A percentile compares a stretch with the other conserved stretches of the same genome.
phyloP scores from a whole-genome alignment of 2,797 vertebrate genomes.

The Tarsius wallacei region DNA sequence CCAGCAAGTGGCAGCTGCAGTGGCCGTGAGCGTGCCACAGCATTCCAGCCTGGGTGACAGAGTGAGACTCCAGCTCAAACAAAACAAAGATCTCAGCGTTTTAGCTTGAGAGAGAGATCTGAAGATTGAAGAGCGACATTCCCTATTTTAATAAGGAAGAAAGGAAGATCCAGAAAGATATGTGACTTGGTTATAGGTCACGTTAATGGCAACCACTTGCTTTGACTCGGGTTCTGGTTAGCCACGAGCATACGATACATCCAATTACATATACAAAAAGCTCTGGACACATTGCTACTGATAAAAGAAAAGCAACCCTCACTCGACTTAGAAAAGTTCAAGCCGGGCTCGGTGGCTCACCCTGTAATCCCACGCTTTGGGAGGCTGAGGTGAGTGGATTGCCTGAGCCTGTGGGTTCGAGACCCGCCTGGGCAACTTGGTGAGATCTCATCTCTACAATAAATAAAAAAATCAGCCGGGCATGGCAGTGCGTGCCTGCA shows the following conservation, averaged over 20 bases:
- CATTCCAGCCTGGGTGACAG: too few species aligned
- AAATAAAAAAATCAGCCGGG: too few species aligned
- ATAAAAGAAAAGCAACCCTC: not conserved
- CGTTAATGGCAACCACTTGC: not conserved
- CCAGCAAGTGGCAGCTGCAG: too few species aligned
- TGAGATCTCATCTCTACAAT: too few species aligned
- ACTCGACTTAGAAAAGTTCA: not conserved
- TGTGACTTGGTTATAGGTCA: not conserved
- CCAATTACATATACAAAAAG: not conserved
- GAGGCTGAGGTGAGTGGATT: too few species aligned
- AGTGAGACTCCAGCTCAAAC: too few species aligned
- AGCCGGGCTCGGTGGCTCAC: too few species aligned
- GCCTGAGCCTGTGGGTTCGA: too few species aligned
- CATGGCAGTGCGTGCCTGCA: too few species aligned
- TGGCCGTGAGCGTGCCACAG: too few species aligned
- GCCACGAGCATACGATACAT: not conserved
- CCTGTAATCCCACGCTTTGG: too few species aligned
- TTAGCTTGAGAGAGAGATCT: not conserved
- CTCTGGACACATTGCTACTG: not conserved
- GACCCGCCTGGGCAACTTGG: too few species aligned
- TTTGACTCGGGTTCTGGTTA: not conserved
- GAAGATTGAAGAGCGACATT: not conserved
- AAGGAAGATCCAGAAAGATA: not conserved
- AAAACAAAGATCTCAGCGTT: not conserved
- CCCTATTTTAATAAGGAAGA: not conserved